Conservation (phyloP, 2,113 vertebrate genomes). For the Myodes glareolus region DNA sequence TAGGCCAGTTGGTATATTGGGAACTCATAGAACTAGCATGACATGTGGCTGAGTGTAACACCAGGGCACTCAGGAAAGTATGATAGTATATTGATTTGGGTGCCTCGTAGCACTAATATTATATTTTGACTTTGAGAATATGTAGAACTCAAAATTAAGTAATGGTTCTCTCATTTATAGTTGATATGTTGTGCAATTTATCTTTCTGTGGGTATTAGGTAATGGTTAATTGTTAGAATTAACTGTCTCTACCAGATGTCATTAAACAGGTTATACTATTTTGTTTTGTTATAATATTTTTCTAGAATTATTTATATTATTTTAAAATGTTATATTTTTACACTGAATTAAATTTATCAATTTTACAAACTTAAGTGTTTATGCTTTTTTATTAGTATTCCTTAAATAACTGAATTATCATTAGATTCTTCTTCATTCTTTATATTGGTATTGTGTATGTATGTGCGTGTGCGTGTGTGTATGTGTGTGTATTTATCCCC, state of each 20-base stretch:
- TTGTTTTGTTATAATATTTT: not conserved
- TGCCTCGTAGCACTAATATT: not conserved
- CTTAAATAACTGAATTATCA: not conserved
- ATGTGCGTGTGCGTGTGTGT: no score
- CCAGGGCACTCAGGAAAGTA: not conserved
- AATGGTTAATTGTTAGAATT: not conserved
- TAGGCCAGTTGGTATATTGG: not conserved
- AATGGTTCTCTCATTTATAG: not conserved
- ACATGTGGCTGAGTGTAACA: not conserved
- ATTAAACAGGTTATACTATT: not conserved
- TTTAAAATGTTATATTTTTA: not conserved
- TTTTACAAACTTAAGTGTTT: not conserved
- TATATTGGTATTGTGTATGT: not conserved
- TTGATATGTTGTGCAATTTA: not conserved
- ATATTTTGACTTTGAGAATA: not conserved
- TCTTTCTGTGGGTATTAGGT: not conserved
- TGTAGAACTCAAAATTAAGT: not conserved
- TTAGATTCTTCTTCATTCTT: not conserved
- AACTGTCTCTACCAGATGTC: not conserved
- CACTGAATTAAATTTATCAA: not conserved
- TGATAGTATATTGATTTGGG: not conserved
- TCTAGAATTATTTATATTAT: not conserved
- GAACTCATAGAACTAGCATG: not conserved
- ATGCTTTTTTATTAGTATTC: not conserved
- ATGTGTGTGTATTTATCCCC: not conserved